Evolutionary conservation across 2,797 vertebrate genomes (phyloP).

Genomic region (Momotus momota): DNA sequence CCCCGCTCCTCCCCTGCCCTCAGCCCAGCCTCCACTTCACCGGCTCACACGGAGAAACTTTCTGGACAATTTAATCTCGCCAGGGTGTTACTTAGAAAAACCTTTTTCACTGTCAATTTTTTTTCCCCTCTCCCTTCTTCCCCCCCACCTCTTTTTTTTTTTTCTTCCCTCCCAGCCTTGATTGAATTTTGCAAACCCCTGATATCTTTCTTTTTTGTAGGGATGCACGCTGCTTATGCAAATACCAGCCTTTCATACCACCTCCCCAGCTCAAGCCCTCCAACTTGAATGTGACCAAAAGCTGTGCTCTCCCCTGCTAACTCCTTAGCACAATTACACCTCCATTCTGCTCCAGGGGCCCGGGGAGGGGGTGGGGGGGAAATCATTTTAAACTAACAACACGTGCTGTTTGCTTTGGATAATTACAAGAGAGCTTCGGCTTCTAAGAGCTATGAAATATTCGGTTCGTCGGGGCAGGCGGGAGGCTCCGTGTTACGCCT

Average conservation of each 20-base stretch:
- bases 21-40: slow-evolving; percentile 84
- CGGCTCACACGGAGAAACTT: slow-evolving; percentile 85
- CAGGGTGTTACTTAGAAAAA: slow-evolving; percentile 82
- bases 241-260: slow-evolving; percentile 87
- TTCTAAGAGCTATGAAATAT: slow-evolving; percentile 71
- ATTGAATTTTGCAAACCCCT: slow-evolving; percentile 77
- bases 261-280: slow-evolving; percentile 80
- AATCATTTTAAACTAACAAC: slow-evolving; percentile 77
- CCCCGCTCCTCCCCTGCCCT: slow-evolving; percentile 72
- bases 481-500: slow-evolving; percentile 47
- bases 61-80: slow-evolving; percentile 90
- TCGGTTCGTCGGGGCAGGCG: slow-evolving; percentile 31
- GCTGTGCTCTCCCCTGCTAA: slow-evolving; percentile 76
- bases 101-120: slow-evolving; percentile 85
- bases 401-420: slow-evolving; percentile 78
- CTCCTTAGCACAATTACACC: slow-evolving; percentile 76
- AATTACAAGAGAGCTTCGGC: slow-evolving; percentile 73
- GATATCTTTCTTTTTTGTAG: slow-evolving; percentile 84
- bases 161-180: slow-evolving; percentile 74
- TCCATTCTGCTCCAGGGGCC: slow-evolving; percentile 72
- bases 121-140: neutral
- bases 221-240: slow-evolving; percentile 91
- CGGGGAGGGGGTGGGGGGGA: neutral
- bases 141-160: neutral
- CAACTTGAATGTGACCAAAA: slow-evolving; percentile 90